These are phyloP conservation scores for Netelia inedita DNA, from an alignment of 2,888 invertebrate genomes.

Conservation along the genomic window DNA sequence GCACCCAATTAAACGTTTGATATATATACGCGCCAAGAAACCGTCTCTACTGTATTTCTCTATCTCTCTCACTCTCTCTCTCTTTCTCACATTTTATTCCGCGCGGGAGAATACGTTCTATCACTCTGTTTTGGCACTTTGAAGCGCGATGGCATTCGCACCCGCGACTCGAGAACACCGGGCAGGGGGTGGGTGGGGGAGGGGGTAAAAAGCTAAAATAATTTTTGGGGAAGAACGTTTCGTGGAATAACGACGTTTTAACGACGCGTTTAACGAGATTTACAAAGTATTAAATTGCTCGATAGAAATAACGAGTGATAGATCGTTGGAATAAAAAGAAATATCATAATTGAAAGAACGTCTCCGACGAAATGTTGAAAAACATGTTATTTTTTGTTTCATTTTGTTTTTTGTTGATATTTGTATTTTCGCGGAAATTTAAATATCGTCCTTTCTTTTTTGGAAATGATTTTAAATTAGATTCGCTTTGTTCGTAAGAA, in stretches of 20 bases:
- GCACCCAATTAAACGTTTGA: conserved; percentile 75
- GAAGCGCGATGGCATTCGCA: not conserved
- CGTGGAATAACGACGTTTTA: conserved; percentile 32
- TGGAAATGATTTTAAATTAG: not conserved
- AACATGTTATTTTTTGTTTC: too few species aligned
- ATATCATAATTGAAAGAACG: too few species aligned
- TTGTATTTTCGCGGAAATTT: not conserved
- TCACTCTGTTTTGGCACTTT: conserved; percentile 25
- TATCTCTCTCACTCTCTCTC: too few species aligned
- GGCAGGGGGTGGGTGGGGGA: not conserved
- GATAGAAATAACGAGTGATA: conserved; percentile 12
- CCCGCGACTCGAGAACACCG: not conserved
- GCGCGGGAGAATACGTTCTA: conserved; percentile 2
- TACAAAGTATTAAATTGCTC: conserved; percentile 44
- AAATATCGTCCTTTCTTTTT: not conserved
- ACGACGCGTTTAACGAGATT: conserved; percentile 20
- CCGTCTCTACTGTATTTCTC: not conserved
- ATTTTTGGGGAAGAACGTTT: conserved; percentile 55
- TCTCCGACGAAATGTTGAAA: too few species aligned
- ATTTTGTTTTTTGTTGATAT: not conserved
- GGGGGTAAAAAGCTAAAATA: conserved; percentile 28
- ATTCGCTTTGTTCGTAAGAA: not conserved
- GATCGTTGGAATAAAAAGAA: not conserved
- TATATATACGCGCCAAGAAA: conserved; percentile 57
- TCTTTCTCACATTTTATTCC: not conserved